A percentile compares a stretch with the other conserved stretches of the same genome.
These are phyloP conservation scores for Anguilla rostrata DNA, from an alignment of 2,113 vertebrate genomes.

Conservation along the genomic window DNA sequence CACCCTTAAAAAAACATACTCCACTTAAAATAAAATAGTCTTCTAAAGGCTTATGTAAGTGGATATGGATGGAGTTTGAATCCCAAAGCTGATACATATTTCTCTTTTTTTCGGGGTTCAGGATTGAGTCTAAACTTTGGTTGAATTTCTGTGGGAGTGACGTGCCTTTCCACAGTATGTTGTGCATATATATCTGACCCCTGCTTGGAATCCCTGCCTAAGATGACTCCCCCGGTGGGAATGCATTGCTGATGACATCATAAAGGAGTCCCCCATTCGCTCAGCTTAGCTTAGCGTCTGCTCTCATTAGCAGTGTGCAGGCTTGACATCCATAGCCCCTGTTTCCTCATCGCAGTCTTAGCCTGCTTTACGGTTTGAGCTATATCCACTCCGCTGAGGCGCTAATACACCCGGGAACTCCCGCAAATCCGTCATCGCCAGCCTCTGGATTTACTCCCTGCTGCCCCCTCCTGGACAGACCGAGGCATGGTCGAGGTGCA, in stretches of 20 bases:
- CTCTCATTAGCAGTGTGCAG: slow-evolving; percentile 21
- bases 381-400: slow-evolving; percentile 33
- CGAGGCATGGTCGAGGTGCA: neutral
- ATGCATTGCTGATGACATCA: neutral
- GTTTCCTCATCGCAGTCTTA: slow-evolving; percentile 32
- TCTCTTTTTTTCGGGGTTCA: no score
- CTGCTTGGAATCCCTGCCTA: neutral
- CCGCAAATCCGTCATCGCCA: neutral
- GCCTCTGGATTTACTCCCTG: neutral
- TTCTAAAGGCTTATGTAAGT: neutral
- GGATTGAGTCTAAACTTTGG: no score
- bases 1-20: neutral
- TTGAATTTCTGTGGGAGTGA: no score
- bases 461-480: slow-evolving; percentile 14
- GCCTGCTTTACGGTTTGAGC: slow-evolving; percentile 24
- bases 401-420: slow-evolving; percentile 41
- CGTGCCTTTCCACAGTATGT: no score
- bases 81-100: no score
- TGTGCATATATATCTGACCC: neutral
- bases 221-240: neutral
- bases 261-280: slow-evolving; percentile 4
- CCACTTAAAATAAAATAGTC: neutral
- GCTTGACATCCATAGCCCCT: slow-evolving; percentile 31
- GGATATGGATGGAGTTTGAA: neutral
- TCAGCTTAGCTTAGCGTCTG: slow-evolving; percentile 1